Conservation (phyloP, 2,888 invertebrate species). For the Glomeris marginata region DNA sequence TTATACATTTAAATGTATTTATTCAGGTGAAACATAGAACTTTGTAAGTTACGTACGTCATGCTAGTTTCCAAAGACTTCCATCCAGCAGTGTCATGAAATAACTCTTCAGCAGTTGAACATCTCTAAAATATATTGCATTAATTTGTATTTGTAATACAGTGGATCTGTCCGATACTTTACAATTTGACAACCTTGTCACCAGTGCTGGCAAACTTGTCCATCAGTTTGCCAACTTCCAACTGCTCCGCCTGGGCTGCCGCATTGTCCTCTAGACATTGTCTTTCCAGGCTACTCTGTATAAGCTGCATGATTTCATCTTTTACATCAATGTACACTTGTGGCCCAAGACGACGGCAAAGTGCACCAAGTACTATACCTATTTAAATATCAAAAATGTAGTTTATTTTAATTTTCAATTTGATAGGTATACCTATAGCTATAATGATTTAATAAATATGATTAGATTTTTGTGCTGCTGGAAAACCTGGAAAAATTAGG, state of each 20-base stretch:
- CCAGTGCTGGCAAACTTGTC: slow-evolving; percentile 21
- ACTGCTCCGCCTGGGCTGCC: slow-evolving; percentile 7
- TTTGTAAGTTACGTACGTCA: slow-evolving; percentile 31
- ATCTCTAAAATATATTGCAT: slow-evolving; percentile 23
- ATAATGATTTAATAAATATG: not conserved
- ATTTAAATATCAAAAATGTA: not conserved
- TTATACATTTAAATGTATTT: no score
- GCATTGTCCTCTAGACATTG: slow-evolving; percentile 23
- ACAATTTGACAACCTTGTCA: not conserved
- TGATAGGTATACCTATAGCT: not conserved
- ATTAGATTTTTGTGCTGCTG: no score
- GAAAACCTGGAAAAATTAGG: no score
- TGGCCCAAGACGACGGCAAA: slow-evolving; percentile 30
- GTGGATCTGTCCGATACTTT: slow-evolving; percentile 4
- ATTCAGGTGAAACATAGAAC: not conserved
- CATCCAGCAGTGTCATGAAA: slow-evolving; percentile 40
- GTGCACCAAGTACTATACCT: slow-evolving; percentile 34
- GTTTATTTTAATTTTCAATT: no score
- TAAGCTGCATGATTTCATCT: slow-evolving; percentile 29
- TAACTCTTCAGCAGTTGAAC: slow-evolving; percentile 32
- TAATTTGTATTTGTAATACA: slow-evolving; percentile 5
- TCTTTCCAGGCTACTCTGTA: slow-evolving; percentile 30
- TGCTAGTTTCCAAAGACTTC: slow-evolving; percentile 38
- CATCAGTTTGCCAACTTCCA: slow-evolving; percentile 20
- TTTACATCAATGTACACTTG: slow-evolving; percentile 27